Evolutionary conservation across 2,888 invertebrate genomes (phyloP), one percentile per base, ranked within the genome.

Genomic region (Cantharis rufa): DNA sequence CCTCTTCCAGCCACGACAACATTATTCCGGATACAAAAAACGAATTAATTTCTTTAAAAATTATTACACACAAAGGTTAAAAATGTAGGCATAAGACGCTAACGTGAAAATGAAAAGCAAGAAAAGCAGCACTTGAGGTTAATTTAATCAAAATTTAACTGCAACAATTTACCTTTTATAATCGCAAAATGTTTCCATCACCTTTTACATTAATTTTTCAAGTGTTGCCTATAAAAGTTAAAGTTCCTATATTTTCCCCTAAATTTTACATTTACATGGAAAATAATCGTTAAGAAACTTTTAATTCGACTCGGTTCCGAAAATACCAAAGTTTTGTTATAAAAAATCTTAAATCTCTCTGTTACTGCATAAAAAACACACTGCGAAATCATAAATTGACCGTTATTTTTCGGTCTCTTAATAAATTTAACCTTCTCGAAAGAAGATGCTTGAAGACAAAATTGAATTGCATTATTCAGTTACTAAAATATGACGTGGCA

Each of bases 101-200:
- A 48, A 48, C 5, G 48, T 48, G 48, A 48, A 48, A 48, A 48
- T 48, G 48, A 72, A 66, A 66, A 64, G 66, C 48, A 72, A 72
- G 32, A 28, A 32, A 15, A 72, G 27, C 69, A 69, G 69, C 73
- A 69, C 69, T 73, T 69, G 62, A 62, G 62, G 62, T 62, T 69
- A 73, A 73, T 73, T 73, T 69, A 69, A 69, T 62, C 62, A 62
- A 73, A 73, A 69, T 69, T 73, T 69, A 73, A 73, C 69, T 73
- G 69, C 69, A 69, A 73, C 69, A 62, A 62, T 69, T 73, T 69
- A 69, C 21, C 62, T 68, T 73, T 73, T 73, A 73, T 62, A 18
- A 69, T 62, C 62, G 69, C 28, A 69, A 32, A 68, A 69, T 73
- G 69, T 28, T 69, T 69, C 68, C 69, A 62, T 69, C 73, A 73